phyloP scores from a whole-genome alignment of 2,113 vertebrate genomes.

The Holacanthus passer region DNA sequence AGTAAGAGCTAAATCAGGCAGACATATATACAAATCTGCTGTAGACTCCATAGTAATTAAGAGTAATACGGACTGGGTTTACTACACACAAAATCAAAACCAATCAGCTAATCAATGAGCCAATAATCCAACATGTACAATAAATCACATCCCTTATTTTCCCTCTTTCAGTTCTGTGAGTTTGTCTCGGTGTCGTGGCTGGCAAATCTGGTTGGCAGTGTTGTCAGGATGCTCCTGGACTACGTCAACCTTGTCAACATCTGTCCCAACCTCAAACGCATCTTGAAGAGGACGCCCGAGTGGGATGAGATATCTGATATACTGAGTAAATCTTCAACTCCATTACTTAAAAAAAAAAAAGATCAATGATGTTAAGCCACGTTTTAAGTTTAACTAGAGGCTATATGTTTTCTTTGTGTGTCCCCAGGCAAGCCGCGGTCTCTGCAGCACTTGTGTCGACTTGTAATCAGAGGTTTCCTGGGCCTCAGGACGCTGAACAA shows the following conservation, averaged over 20 bases:
- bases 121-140: no score
- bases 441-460: constrained; percentile 89
- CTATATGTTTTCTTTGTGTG: constrained; percentile 13
- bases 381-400: neutral
- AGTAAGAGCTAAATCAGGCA: constrained; percentile 52
- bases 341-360: neutral
- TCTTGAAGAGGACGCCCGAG: constrained; percentile 86
- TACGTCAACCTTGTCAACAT: constrained; percentile 87
- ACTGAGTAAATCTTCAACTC: constrained; percentile 80
- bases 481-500: constrained; percentile 82
- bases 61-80: neutral
- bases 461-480: constrained; percentile 87
- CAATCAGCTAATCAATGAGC: neutral
- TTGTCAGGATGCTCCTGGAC: constrained; percentile 88
- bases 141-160: neutral
- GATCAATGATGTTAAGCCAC: neutral
- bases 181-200: constrained; percentile 89
- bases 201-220: constrained; percentile 84
- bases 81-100: no score
- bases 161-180: constrained; percentile 89
- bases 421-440: constrained; percentile 87
- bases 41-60: neutral
- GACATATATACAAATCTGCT: neutral
- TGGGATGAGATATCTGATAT: constrained; percentile 89
- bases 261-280: constrained; percentile 85